phyloP scores from a whole-genome alignment of 1,140 invertebrate genomes.

The Drosophila jambulina region DNA sequence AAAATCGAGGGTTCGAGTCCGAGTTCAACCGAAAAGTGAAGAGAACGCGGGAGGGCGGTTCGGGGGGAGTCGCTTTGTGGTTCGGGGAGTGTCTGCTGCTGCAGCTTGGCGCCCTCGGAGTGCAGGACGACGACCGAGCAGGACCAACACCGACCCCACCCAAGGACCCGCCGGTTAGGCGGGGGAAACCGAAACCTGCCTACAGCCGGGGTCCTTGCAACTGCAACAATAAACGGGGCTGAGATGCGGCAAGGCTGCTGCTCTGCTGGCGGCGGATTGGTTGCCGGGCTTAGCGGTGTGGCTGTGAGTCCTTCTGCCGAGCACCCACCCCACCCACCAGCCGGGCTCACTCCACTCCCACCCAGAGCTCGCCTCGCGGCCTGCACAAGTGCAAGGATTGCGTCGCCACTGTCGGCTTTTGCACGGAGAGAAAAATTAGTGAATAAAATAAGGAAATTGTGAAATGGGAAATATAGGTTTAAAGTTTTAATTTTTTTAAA shows the following conservation, averaged over 20 bases:
- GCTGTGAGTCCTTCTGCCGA: conserved; percentile 38
- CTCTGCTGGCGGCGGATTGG: conserved; percentile 72
- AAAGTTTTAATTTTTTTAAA: too few species aligned
- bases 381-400: conserved; percentile 81
- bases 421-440: conserved; percentile 3
- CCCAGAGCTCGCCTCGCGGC: conserved; percentile 51
- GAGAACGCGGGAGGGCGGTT: background rate
- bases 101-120: conserved; percentile 33
- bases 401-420: conserved; percentile 67
- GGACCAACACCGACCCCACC: background rate
- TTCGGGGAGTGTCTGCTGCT: conserved; percentile 35
- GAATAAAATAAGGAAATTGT: background rate
- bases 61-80: background rate
- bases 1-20: conserved; percentile 7
- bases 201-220: conserved; percentile 45
- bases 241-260: conserved; percentile 53
- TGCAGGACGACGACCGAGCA: conserved; percentile 29
- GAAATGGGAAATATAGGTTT: background rate
- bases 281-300: conserved; percentile 57
- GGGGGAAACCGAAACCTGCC: conserved; percentile 15
- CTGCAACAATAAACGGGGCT: conserved; percentile 48
- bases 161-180: background rate
- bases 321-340: conserved; percentile 8
- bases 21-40: conserved; percentile 6
- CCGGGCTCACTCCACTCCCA: background rate